Conservation (phyloP, 2,113 vertebrate species). For the Pithys albifrons region DNA sequence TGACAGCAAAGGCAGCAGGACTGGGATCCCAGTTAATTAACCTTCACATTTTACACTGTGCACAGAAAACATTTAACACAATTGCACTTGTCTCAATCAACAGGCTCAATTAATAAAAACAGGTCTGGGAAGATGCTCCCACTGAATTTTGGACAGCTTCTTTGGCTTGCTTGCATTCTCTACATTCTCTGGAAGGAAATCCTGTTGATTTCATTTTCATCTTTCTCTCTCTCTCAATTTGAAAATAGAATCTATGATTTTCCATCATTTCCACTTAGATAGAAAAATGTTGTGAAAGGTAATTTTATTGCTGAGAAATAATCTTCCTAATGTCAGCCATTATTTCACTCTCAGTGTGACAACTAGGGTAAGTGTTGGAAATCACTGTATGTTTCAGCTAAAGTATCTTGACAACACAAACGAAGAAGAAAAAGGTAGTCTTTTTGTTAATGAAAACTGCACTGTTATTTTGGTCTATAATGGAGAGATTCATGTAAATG, state of each 20-base stretch:
- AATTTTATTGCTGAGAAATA: slow-evolving; percentile 75
- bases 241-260: slow-evolving; percentile 73
- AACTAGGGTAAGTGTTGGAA: slow-evolving; percentile 74
- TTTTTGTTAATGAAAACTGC: slow-evolving; percentile 74
- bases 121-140: background rate
- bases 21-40: slow-evolving; percentile 57
- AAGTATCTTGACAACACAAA: slow-evolving; percentile 76
- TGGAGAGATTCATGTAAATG: slow-evolving; percentile 72
- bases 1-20: slow-evolving; percentile 39
- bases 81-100: slow-evolving; percentile 2
- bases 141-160: background rate
- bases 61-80: slow-evolving; percentile 33
- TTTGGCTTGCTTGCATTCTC: background rate
- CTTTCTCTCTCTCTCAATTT: slow-evolving; percentile 28
- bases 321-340: slow-evolving; percentile 76
- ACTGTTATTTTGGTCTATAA: slow-evolving; percentile 73
- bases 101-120: background rate
- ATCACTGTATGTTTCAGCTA: slow-evolving; percentile 71
- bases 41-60: background rate
- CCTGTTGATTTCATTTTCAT: slow-evolving; percentile 55
- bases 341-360: slow-evolving; percentile 76
- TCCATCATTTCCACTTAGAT: slow-evolving; percentile 73
- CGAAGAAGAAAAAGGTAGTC: slow-evolving; percentile 67
- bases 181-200: slow-evolving; percentile 5
- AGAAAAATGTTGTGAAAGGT: slow-evolving; percentile 77